phyloP scores from a whole-genome alignment of 2,797 vertebrate genomes.

The Gymnoscopelus braueri region DNA sequence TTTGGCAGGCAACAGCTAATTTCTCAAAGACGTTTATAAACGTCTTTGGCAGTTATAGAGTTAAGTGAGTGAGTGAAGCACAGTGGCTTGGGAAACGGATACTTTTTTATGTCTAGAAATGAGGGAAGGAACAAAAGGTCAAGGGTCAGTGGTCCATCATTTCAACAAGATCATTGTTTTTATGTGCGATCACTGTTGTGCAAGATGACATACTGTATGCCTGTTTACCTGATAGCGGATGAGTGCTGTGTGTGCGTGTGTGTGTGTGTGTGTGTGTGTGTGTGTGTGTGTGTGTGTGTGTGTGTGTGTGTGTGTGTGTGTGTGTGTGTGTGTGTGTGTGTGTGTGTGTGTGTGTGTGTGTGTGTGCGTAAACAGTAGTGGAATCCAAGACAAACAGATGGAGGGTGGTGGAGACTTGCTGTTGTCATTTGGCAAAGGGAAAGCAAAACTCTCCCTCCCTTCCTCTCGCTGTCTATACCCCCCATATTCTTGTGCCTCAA shows the following conservation, averaged over 20 bases:
- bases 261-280: neutral
- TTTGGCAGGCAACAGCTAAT: too few relatives aligned
- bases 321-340: neutral
- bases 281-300: neutral
- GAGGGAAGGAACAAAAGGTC: neutral
- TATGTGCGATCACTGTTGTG: neutral
- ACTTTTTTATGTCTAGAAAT: too few relatives aligned
- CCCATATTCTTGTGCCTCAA: too few relatives aligned
- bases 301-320: neutral
- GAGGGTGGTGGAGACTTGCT: constrained; percentile 21
- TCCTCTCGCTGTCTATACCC: neutral
- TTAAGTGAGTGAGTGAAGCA: too few relatives aligned
- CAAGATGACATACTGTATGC: neutral
- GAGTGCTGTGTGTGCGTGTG: neutral
- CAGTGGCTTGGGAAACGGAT: too few relatives aligned
- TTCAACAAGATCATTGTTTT: neutral
- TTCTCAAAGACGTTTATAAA: too few relatives aligned
- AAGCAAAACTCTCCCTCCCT: neutral
- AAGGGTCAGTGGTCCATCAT: neutral
- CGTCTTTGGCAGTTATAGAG: too few relatives aligned
- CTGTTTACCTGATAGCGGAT: neutral
- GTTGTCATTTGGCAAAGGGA: constrained; percentile 9
- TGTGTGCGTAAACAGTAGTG: neutral
- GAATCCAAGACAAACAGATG: constrained; percentile 23
- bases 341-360: neutral